These are phyloP conservation scores for Campylomormyrus tamandua DNA, from an alignment of 2,113 vertebrate genomes.

Conservation along the genomic window DNA sequence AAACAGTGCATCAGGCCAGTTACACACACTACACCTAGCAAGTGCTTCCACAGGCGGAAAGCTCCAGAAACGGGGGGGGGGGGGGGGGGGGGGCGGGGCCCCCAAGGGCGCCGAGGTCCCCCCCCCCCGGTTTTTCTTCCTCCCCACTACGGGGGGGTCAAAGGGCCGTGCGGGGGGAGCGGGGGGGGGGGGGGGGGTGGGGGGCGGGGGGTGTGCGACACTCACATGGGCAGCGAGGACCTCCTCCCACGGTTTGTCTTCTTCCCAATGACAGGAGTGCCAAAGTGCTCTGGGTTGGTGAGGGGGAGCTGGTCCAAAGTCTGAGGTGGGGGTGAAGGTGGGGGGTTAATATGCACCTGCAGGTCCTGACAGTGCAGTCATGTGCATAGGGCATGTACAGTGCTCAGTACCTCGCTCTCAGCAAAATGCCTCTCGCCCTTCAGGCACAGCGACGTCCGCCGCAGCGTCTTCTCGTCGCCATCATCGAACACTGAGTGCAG, in stretches of 20 bases:
- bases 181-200: too few relatives aligned
- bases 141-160: too few relatives aligned
- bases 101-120: too few relatives aligned
- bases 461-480: slow-evolving; percentile 91
- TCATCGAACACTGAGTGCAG: slow-evolving; percentile 84
- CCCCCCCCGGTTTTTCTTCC: too few relatives aligned
- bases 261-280: slow-evolving; percentile 95
- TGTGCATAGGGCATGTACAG: not conserved
- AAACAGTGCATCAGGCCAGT: not conserved
- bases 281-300: slow-evolving; percentile 96
- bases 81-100: too few relatives aligned
- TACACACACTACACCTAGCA: not conserved
- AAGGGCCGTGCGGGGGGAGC: too few relatives aligned
- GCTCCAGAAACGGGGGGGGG: not conserved
- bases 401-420: slow-evolving; percentile 82
- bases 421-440: slow-evolving; percentile 98
- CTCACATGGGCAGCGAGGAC: slow-evolving; percentile 86
- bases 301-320: slow-evolving; percentile 92
- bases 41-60: not conserved
- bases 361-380: not conserved
- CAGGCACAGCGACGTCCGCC: slow-evolving; percentile 89
- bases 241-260: slow-evolving; percentile 89
- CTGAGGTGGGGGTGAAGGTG: slow-evolving; percentile 44
- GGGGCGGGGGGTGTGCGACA: slow-evolving; percentile 7
- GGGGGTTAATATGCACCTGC: not conserved